A percentile compares a stretch with the other conserved stretches of the same genome.
phyloP scores from a whole-genome alignment of 2,888 invertebrate genomes.

The Mantis religiosa region DNA sequence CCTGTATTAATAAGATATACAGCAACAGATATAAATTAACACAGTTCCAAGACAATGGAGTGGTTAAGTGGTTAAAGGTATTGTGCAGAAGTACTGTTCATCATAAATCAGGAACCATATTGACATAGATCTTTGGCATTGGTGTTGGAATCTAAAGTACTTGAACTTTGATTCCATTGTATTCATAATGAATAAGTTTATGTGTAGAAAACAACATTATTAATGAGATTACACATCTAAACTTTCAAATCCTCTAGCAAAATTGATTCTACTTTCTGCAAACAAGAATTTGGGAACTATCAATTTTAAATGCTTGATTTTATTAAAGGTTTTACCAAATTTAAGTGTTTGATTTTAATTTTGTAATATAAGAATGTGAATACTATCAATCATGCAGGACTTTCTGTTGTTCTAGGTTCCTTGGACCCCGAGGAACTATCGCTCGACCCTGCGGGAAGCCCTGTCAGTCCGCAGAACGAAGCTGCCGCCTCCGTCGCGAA shows the following conservation, averaged over 20 bases:
- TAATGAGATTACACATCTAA: neutral
- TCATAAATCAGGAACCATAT: too few relatives aligned
- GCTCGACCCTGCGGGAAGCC: constrained; percentile 48
- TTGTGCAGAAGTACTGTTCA: too few relatives aligned
- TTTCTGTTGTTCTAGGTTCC: constrained; percentile 59
- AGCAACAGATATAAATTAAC: too few relatives aligned
- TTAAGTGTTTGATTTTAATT: neutral
- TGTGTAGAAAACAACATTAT: too few relatives aligned
- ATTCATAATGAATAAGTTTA: too few relatives aligned
- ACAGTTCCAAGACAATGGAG: too few relatives aligned
- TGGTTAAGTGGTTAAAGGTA: too few relatives aligned
- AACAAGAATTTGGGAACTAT: neutral
- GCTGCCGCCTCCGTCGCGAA: constrained; percentile 43
- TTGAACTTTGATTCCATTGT: too few relatives aligned
- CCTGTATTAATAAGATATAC: too few relatives aligned
- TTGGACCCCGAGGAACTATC: constrained; percentile 76
- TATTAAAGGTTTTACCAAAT: too few relatives aligned
- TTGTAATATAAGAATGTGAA: neutral
- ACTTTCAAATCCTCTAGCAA: neutral
- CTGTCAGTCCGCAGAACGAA: constrained; percentile 18
- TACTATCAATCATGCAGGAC: neutral
- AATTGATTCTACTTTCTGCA: neutral
- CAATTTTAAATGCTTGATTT: neutral
- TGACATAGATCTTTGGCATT: too few relatives aligned
- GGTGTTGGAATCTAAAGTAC: too few relatives aligned